phyloP scores from a whole-genome alignment of 2,797 vertebrate species.

The Nasua narica region DNA sequence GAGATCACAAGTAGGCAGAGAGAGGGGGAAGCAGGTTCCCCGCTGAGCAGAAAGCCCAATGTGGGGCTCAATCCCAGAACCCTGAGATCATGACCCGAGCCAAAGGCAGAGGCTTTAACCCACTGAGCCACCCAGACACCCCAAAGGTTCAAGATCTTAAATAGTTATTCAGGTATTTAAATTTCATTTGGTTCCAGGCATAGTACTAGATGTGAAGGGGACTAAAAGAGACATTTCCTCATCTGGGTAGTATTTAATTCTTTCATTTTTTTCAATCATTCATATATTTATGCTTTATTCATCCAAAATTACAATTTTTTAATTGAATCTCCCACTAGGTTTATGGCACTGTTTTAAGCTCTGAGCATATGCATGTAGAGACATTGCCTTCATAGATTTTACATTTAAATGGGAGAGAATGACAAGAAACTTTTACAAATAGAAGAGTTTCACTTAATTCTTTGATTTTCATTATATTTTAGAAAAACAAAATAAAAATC shows the following conservation, averaged over 20 bases:
- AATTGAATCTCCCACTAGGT: not conserved
- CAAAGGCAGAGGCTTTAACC: too few species aligned
- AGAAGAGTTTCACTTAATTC: not conserved
- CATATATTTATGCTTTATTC: not conserved
- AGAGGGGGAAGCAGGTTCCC: too few species aligned
- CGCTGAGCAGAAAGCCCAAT: too few species aligned
- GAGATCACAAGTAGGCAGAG: too few species aligned
- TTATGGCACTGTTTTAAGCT: not conserved
- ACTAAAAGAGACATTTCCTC: not conserved
- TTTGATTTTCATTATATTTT: not conserved
- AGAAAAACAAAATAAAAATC: constrained; percentile 14
- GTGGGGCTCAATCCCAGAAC: too few species aligned
- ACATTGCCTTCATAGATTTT: not conserved
- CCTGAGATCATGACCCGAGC: too few species aligned
- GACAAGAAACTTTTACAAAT: not conserved
- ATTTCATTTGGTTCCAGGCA: not conserved
- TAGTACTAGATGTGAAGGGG: not conserved
- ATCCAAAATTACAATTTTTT: not conserved
- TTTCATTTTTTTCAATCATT: not conserved
- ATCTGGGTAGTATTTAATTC: not conserved
- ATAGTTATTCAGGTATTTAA: not conserved
- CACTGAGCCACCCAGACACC: too few species aligned
- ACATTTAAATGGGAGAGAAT: not conserved
- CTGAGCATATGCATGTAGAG: not conserved
- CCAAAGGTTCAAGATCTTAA: not conserved